A percentile compares a stretch with the other conserved stretches of the same genome.
These are phyloP conservation scores for Varanus salvator DNA, from an alignment of 2,113 vertebrate genomes.

Conservation along the genomic window DNA sequence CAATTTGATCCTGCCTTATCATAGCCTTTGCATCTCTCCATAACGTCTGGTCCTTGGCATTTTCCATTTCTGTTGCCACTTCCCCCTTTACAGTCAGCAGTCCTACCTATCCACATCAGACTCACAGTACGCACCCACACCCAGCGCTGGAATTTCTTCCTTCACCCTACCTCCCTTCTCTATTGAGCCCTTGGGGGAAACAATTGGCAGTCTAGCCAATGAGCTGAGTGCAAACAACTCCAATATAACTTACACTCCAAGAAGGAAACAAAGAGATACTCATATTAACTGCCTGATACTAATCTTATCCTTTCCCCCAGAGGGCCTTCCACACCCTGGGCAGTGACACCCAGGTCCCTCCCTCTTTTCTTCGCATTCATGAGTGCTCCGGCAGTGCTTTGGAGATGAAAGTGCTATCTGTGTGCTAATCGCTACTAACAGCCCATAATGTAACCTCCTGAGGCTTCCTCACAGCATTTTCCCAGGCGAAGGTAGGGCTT, in stretches of 20 bases:
- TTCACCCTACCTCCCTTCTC: neutral
- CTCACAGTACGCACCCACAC: neutral
- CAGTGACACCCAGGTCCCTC: constrained; percentile 10
- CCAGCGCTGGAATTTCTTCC: neutral
- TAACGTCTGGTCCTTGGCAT: neutral
- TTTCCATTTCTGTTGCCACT: neutral
- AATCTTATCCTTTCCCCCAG: constrained; percentile 2
- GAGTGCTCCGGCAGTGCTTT: constrained; percentile 5
- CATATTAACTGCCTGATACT: neutral
- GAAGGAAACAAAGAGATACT: constrained; percentile 2
- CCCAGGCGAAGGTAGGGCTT: constrained; percentile 1
- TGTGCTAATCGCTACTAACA: constrained; percentile 14
- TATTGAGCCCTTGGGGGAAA: neutral
- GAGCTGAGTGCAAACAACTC: neutral
- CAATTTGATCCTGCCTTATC: neutral
- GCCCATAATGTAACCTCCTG: neutral
- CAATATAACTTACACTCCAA: neutral
- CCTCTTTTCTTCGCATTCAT: neutral
- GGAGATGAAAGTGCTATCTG: constrained; percentile 11
- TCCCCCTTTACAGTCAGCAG: neutral
- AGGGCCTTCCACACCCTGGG: constrained; percentile 30
- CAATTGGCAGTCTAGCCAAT: neutral
- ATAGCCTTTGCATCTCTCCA: neutral
- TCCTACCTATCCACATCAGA: neutral
- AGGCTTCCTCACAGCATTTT: constrained; percentile 11